Percentiles rank a stretch among this genome's conserved stretches.
Conservation (phyloP, 2,797 vertebrate species). For the Microchirus variegatus region DNA sequence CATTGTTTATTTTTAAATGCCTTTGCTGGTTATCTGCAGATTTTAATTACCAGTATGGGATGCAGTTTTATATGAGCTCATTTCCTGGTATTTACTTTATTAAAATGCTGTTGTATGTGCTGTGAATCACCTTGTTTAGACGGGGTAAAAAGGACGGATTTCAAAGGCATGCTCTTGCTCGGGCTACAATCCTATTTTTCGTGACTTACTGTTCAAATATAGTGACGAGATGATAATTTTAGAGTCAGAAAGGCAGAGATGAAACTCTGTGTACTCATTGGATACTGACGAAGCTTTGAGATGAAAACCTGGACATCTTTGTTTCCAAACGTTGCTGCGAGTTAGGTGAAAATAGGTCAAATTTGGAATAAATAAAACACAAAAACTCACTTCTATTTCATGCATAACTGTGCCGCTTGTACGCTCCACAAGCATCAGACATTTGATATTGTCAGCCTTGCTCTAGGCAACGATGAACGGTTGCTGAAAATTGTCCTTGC, state of each 20-base stretch:
- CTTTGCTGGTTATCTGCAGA: slow-evolving; percentile 6
- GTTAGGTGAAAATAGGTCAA: slow-evolving; percentile 20
- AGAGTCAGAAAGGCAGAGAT: slow-evolving; percentile 26
- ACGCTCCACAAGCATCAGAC: slow-evolving; percentile 32
- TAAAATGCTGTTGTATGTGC: slow-evolving; percentile 12
- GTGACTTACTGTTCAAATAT: slow-evolving; percentile 20
- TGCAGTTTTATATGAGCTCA: slow-evolving; percentile 18
- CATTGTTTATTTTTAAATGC: background rate
- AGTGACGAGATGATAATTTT: slow-evolving; percentile 24
- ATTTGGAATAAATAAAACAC: slow-evolving; percentile 15
- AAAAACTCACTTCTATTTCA: slow-evolving; percentile 6
- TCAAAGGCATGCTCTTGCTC: slow-evolving; percentile 29
- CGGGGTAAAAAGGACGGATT: slow-evolving; percentile 38
- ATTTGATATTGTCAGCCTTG: slow-evolving; percentile 15
- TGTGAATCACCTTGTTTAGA: slow-evolving; percentile 42
- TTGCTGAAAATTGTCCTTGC: slow-evolving; percentile 57
- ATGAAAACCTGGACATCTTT: slow-evolving; percentile 39
- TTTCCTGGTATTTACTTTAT: slow-evolving; percentile 32
- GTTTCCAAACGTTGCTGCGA: slow-evolving; percentile 29
- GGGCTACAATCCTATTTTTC: slow-evolving; percentile 30
- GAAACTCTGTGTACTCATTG: too few relatives aligned
- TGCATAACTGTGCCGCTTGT: slow-evolving; percentile 19
- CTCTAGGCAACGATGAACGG: slow-evolving; percentile 38
- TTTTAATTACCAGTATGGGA: slow-evolving; percentile 38
- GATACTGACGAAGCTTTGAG: slow-evolving; percentile 40